Evolutionary conservation across 2,113 vertebrate genomes (phyloP), one percentile per base, ranked within the genome.

Genomic region (Stercorarius parasiticus): DNA sequence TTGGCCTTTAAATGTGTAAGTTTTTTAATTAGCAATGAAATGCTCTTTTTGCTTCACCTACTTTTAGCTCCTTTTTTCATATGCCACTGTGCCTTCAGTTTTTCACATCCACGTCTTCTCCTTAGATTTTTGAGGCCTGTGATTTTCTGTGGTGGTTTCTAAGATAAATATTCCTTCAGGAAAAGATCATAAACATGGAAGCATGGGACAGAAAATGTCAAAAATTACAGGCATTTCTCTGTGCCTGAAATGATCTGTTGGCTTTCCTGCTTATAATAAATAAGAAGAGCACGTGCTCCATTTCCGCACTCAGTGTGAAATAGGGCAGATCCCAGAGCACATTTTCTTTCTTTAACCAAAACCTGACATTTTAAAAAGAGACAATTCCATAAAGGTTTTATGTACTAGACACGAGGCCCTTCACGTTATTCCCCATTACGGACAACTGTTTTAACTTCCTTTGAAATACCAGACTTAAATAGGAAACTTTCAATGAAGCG

Each of bases 11-110:
- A 94, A 88, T 62, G 50, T 72, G 45, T 49, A 89, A 83, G 29
- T 45, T 96, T 93, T 92, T 89, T 90, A 94, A 97, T 96, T 95
- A 95, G 55, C 27, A 82, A 26, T 81, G 47, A 95, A 96, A 92
- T 90, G 62, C 34, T 96, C 83, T 85, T 92, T 93, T 91, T 92
- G 78, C 58, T 96, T 88, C 69, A 50, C 30, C 94, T 92, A 85
- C 13, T 80, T 88, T 69, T 79, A 72, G 80, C 65, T 93, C 15
- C 27, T n/a, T 79, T 92, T 79, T 40, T 4, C 15, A 61, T 53
- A 40, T 32, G 59, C 6, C 50, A 61, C 20, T 77, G 8, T 82
- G 77, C 55, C 30, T 82, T 92, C 34, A 52, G 45, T 76, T 90
- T 94, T 61, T 81, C 53, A 56, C 90, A 62, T n/a, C 52, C 19